phyloP scores from a whole-genome alignment of 2,888 invertebrate genomes.

The Watsonalla cultraria region DNA sequence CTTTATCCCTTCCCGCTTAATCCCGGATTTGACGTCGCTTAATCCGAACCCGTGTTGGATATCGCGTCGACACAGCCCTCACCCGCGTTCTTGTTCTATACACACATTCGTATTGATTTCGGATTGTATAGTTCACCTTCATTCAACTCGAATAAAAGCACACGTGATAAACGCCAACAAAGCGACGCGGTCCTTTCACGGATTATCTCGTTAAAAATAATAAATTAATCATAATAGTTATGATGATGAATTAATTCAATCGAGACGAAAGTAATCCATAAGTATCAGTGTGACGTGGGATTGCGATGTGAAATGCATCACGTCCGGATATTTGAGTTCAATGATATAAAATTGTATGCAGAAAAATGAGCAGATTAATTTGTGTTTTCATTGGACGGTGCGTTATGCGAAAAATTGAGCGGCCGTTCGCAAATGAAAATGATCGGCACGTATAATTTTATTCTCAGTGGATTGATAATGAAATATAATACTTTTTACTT shows the following conservation, averaged over 20 bases:
- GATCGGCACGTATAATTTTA: constrained; percentile 63
- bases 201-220: constrained; percentile 38
- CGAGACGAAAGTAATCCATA: constrained; percentile 66
- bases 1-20: constrained; percentile 73
- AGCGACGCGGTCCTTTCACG: constrained; percentile 35
- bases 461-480: constrained; percentile 54
- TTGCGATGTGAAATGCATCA: constrained; percentile 58
- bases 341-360: constrained; percentile 75
- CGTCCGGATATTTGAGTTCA: constrained; percentile 66
- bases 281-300: constrained; percentile 65
- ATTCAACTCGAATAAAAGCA: constrained; percentile 35
- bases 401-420: constrained; percentile 77
- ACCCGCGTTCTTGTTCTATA: constrained; percentile 55
- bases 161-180: constrained; percentile 49
- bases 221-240: constrained; percentile 47
- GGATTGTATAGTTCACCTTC: constrained; percentile 53
- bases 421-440: constrained; percentile 68
- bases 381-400: constrained; percentile 73
- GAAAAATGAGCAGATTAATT: constrained; percentile 78
- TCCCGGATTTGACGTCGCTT: constrained; percentile 80
- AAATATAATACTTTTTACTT: constrained; percentile 39
- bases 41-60: constrained; percentile 83
- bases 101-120: constrained; percentile 62
- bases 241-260: constrained; percentile 63
- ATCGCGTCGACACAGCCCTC: constrained; percentile 79